Conservation (phyloP, 2,888 invertebrate species). For the Noctua pronuba region DNA sequence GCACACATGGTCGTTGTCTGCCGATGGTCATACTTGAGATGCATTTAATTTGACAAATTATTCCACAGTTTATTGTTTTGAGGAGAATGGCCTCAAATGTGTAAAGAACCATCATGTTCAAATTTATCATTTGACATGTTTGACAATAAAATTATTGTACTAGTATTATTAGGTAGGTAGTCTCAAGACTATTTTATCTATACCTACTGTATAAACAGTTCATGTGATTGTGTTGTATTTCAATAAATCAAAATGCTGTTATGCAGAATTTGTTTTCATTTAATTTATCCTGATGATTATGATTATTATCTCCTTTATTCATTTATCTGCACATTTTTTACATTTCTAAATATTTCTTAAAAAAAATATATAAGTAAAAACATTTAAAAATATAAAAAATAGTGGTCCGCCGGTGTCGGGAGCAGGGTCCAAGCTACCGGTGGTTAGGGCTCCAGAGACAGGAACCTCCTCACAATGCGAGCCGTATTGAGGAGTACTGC, state of each 20-base stretch:
- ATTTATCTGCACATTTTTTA: too few relatives aligned
- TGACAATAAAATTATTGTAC: slow-evolving; percentile 88
- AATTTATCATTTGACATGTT: slow-evolving; percentile 85
- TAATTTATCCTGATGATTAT: slow-evolving; percentile 7
- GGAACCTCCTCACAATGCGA: too few relatives aligned
- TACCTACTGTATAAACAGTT: slow-evolving; percentile 82
- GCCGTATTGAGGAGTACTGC: too few relatives aligned
- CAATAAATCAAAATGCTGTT: slow-evolving; percentile 87
- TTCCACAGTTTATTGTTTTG: slow-evolving; percentile 55
- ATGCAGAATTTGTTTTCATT: slow-evolving; percentile 65
- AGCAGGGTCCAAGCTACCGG: too few relatives aligned
- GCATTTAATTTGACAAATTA: slow-evolving; percentile 56
- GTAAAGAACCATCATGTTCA: slow-evolving; percentile 72
- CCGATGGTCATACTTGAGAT: slow-evolving; percentile 53
- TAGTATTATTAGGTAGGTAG: slow-evolving; percentile 87
- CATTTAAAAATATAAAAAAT: too few relatives aligned
- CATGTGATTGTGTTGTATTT: slow-evolving; percentile 88
- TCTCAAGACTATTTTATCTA: slow-evolving; percentile 81
- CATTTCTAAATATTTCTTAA: too few relatives aligned
- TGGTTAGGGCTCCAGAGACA: too few relatives aligned
- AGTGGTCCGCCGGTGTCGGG: too few relatives aligned
- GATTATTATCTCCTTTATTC: too few relatives aligned
- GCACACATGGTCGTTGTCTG: slow-evolving; percentile 34
- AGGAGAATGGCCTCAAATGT: slow-evolving; percentile 50
- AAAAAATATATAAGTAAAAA: too few relatives aligned